Evolutionary conservation across 2,113 vertebrate genomes (phyloP), one percentile per base, ranked within the genome.

Genomic region (Taxidea taxus): DNA sequence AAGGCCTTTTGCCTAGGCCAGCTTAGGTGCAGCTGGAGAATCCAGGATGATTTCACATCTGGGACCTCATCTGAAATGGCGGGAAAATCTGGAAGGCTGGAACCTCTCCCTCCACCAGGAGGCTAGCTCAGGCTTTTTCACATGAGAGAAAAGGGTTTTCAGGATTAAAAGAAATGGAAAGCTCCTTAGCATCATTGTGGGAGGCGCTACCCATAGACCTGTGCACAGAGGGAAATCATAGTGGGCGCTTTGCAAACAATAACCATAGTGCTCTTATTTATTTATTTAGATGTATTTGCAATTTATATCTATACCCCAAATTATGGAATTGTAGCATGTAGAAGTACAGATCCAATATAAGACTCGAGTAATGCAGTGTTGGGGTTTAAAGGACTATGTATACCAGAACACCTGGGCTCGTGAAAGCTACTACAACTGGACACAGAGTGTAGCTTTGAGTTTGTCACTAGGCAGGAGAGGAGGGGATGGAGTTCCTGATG

Each of bases 11-110:
- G n/a, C 39, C 25, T 58, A 8, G 16, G 25, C 23, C 39, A 49
- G 13, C 4, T 39, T 1, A 0, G 20, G 29, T 42, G 12, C 4
- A 21, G 18, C 10, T 77, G 29, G 20, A 31, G 1, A 14, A 20
- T 49, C n/a, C 25, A 75, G 20, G 29, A 77, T 85, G 37, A 6
- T 34, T 18, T 83, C 27, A 34, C 2, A 39, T 18, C 31, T 82
- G 23, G 10, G 20, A 7, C 54, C 31, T 87, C 7, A 44, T 39
- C 15, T 6, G 23, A 25, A 20, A 60, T 34, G 37, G 3, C 29
- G 25, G n/a, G 23, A 31, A 49, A 37, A 92, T 42, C 23, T 37
- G 42, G 34, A 75, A 39, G 47, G 4, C 81, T 62, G 9, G 29
- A 66, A 27, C 14, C 3, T 62, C 39, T 62, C 20, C 15, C 51